Conservation (phyloP, 2,113 vertebrate genomes). For the Catagonus wagneri region DNA sequence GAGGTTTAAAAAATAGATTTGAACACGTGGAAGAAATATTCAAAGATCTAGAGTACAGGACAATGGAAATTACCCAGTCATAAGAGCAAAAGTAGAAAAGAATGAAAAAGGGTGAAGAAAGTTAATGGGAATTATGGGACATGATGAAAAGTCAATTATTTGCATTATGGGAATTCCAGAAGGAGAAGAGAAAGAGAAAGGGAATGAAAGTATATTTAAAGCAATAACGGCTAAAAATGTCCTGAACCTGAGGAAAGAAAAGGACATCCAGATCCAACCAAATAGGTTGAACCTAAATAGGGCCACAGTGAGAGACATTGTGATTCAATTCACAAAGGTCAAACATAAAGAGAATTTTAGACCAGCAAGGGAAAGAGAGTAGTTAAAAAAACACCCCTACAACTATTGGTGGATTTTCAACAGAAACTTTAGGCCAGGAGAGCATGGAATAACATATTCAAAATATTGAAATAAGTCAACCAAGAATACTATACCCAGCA, state of each 20-base stretch:
- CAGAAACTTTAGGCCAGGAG: not conserved
- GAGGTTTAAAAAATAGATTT: not conserved
- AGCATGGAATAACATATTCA: not conserved
- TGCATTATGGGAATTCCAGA: not conserved
- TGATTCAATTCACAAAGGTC: not conserved
- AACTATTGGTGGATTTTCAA: not conserved
- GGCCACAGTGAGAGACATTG: not conserved
- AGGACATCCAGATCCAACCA: not conserved
- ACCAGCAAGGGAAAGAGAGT: not conserved
- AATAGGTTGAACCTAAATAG: not conserved
- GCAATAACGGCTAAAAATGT: not conserved
- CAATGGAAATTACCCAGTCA: not conserved
- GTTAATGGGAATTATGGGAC: not conserved
- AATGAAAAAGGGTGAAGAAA: not conserved
- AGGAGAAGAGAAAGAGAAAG: not conserved
- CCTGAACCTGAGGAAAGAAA: not conserved
- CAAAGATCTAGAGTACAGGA: not conserved
- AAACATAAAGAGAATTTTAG: not conserved
- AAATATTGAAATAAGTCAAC: not conserved
- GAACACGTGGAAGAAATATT: not conserved
- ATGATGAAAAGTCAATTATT: not conserved
- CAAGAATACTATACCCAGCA: not conserved
- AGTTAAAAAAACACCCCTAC: not conserved
- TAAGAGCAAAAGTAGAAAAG: not conserved
- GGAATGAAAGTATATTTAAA: not conserved